Conservation (phyloP, 1,140 invertebrate species). For the Lysiphlebus fabarum region DNA sequence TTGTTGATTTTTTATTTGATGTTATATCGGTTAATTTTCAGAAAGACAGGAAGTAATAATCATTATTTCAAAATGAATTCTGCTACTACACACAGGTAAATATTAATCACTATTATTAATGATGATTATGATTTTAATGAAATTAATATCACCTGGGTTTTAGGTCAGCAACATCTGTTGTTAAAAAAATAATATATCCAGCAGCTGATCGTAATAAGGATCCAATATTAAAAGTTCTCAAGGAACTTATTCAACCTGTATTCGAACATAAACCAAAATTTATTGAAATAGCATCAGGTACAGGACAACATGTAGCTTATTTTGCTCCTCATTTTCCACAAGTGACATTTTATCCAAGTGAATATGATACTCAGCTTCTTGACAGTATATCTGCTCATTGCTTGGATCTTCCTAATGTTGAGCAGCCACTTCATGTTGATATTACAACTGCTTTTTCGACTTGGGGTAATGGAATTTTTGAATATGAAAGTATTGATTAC, state of each 20-base stretch:
- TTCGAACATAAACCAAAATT: too few species aligned
- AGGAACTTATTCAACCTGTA: conserved; percentile 56
- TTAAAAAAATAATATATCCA: conserved; percentile 51
- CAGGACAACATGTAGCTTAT: conserved; percentile 76
- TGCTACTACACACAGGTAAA: conserved; percentile 39
- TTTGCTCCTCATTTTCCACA: conserved; percentile 73
- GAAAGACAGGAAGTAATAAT: conserved; percentile 23
- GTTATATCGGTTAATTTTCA: neutral
- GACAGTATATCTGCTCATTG: conserved; percentile 69
- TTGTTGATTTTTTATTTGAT: conserved; percentile 8
- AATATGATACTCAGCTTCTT: conserved; percentile 64
- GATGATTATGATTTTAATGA: neutral
- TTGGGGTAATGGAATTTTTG: conserved; percentile 54
- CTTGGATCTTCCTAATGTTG: conserved; percentile 64
- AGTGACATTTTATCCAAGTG: conserved; percentile 75
- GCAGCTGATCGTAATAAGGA: conserved; percentile 77
- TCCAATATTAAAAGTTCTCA: conserved; percentile 70
- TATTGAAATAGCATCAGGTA: conserved; percentile 80
- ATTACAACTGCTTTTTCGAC: conserved; percentile 57
- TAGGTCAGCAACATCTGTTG: conserved; percentile 28
- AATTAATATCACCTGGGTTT: conserved; percentile 1
- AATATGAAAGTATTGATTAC: conserved; percentile 65
- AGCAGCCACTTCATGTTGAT: conserved; percentile 65
- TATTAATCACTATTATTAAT: neutral
- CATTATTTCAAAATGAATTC: conserved; percentile 37